Evolutionary conservation across 2,113 vertebrate species (phyloP).

Genomic region (Electrona antarctica): DNA sequence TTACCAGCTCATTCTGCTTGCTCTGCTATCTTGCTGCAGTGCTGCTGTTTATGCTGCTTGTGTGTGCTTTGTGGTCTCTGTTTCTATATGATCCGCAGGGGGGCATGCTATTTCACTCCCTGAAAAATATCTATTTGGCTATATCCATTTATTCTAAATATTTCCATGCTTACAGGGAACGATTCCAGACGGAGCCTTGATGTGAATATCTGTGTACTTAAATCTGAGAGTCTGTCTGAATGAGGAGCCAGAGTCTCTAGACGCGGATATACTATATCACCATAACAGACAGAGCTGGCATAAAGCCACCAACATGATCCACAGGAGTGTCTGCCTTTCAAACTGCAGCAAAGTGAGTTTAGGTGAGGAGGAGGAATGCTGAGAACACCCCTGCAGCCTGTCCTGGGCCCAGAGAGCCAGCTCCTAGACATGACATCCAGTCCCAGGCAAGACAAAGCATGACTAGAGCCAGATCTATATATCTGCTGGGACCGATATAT

Average conservation of each 20-base stretch:
- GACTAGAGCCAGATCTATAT: not conserved
- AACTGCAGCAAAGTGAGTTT: conserved; percentile 3
- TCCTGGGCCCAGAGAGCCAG: not conserved
- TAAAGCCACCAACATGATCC: not conserved
- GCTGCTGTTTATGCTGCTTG: too few relatives aligned
- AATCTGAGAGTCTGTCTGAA: not conserved
- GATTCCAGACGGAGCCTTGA: too few relatives aligned
- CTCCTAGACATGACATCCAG: conserved; percentile 20
- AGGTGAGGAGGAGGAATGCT: not conserved
- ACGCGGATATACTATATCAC: not conserved
- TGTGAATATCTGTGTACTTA: too few relatives aligned
- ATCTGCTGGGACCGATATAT: too few relatives aligned
- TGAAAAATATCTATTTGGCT: too few relatives aligned
- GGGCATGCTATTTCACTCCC: too few relatives aligned
- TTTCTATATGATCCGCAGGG: too few relatives aligned
- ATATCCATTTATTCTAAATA: too few relatives aligned
- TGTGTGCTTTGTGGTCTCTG: too few relatives aligned
- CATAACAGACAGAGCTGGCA: conserved; percentile 9
- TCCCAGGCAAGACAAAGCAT: not conserved
- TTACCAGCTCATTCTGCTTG: too few relatives aligned
- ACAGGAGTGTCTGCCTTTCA: not conserved
- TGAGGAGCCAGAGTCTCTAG: not conserved
- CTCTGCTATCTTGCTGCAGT: too few relatives aligned
- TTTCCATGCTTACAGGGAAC: too few relatives aligned
- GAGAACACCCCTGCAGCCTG: not conserved